phyloP scores from a whole-genome alignment of 2,113 vertebrate genomes.

The Melanerpes aurifrons region DNA sequence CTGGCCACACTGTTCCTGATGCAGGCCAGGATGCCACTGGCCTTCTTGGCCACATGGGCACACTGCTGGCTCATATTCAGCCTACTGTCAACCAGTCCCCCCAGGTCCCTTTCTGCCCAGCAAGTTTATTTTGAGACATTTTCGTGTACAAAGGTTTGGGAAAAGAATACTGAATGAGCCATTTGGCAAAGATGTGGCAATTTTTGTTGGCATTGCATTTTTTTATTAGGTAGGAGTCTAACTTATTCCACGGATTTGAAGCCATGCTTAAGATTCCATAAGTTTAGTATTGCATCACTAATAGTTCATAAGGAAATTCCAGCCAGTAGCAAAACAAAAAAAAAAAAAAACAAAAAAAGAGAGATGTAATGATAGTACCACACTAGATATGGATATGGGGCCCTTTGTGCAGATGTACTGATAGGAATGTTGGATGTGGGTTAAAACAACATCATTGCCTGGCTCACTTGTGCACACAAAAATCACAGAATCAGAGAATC shows the following conservation, averaged over 20 bases:
- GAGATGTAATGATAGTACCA: neutral
- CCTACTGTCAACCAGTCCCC: too few relatives aligned
- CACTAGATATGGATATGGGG: neutral
- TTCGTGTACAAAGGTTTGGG: conserved; percentile 57
- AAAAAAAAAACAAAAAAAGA: neutral
- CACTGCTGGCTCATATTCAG: too few relatives aligned
- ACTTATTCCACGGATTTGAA: conserved; percentile 66
- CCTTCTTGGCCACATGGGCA: too few relatives aligned
- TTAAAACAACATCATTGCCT: conserved; percentile 26
- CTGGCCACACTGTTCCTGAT: too few relatives aligned
- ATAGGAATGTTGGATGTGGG: conserved; percentile 1
- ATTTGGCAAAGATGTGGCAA: conserved; percentile 22
- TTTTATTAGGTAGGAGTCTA: conserved; percentile 55
- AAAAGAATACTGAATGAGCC: conserved; percentile 55
- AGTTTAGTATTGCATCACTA: conserved; percentile 72
- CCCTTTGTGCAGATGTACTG: conserved; percentile 27
- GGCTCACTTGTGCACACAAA: neutral
- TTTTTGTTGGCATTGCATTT: conserved; percentile 43
- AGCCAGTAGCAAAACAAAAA: conserved; percentile 38
- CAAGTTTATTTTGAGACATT: conserved; percentile 64
- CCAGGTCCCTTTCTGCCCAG: neutral
- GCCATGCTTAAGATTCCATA: conserved; percentile 69
- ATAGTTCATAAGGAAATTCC: conserved; percentile 74
- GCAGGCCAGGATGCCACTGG: too few relatives aligned
- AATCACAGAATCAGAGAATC: neutral